A percentile compares a stretch with the other conserved stretches of the same genome.
phyloP scores from a whole-genome alignment of 2,888 invertebrate species.

The Lycophotia porphyrea region DNA sequence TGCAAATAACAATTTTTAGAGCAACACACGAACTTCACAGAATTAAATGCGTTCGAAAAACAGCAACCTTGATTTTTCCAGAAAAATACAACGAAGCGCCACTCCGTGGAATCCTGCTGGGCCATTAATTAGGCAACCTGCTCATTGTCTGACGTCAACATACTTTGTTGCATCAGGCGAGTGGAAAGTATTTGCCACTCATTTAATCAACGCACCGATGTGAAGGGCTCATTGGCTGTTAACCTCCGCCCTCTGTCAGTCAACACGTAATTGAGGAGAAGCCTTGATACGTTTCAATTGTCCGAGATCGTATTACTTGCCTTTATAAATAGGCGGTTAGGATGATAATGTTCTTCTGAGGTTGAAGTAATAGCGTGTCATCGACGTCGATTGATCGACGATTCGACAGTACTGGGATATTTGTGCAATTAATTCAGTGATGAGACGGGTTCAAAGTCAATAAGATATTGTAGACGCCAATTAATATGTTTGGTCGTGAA shows the following conservation, averaged over 20 bases:
- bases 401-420: conserved; percentile 40
- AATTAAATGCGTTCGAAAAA: background rate
- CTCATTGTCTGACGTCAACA: conserved; percentile 47
- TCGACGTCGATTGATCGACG: conserved; percentile 48
- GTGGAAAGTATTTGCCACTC: conserved; percentile 71
- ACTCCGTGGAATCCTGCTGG: conserved; percentile 19
- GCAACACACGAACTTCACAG: background rate
- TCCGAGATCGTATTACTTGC: conserved; percentile 79
- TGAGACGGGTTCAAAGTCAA: conserved; percentile 43
- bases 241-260: conserved; percentile 83
- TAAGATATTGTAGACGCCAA: conserved; percentile 35
- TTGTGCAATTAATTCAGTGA: conserved; percentile 46
- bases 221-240: conserved; percentile 86
- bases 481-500: conserved; percentile 28
- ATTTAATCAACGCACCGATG: conserved; percentile 72
- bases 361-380: conserved; percentile 51
- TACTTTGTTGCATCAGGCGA: conserved; percentile 56
- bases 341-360: conserved; percentile 57
- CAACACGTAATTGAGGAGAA: conserved; percentile 82
- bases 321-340: conserved; percentile 70
- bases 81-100: background rate
- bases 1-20: background rate
- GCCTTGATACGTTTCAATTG: conserved; percentile 87
- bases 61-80: background rate
- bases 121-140: conserved; percentile 37